Base-by-base conservation (phyloP, 2,797 vertebrate species). In the Rhinophrynus dorsalis region DNA sequence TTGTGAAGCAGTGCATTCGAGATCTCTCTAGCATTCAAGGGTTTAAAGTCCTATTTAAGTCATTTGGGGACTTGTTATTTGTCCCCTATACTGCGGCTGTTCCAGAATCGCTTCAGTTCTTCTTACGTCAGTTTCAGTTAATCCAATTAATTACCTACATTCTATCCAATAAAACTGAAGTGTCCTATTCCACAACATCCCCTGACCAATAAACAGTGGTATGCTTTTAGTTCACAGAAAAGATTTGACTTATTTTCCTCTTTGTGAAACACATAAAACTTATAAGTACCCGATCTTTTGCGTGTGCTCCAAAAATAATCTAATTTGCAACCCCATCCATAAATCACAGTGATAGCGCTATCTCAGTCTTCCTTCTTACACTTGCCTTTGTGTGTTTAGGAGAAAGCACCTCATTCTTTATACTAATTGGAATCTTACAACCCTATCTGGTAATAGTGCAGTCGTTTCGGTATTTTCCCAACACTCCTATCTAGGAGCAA, bases 351-450 rank as follows among this genome's bases (percentile, higher is more conserved):
- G 60, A 40, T 11, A 2, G 32, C 5, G 20, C 42, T 12, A 57
- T 57, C 23, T 58, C 5, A 2, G 20, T 27, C 51, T 44, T 7
- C 6, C 40, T 20, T 20, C 32, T 32, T 30, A 18, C 21, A 21
- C 48, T 54, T 44, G 7, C 17, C 35, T 35, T 42, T 11, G n/a
- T 44, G 29, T 30, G 40, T 48, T 51, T 15, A 56, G 17, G 10
- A 63, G 40, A 40, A 47, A 62, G 51, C 55, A 50, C 38, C 68
- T 64, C 32, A 63, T 64, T 57, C 24, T 58, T 48, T 40, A 72
- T 51, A 51, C 27, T 58, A 72, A 65, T 58, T 38, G 52, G 11
- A 57, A 57, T 30, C 20, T 10, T 29, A n/a, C 5, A 21, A 3
- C 54, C 32, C 20, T 20, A 38, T 57, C 17, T 56, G 18, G 18